A percentile compares a stretch with the other conserved stretches of the same genome.
phyloP scores from a whole-genome alignment of 2,888 invertebrate species.

The Drosophila stalkeri region DNA sequence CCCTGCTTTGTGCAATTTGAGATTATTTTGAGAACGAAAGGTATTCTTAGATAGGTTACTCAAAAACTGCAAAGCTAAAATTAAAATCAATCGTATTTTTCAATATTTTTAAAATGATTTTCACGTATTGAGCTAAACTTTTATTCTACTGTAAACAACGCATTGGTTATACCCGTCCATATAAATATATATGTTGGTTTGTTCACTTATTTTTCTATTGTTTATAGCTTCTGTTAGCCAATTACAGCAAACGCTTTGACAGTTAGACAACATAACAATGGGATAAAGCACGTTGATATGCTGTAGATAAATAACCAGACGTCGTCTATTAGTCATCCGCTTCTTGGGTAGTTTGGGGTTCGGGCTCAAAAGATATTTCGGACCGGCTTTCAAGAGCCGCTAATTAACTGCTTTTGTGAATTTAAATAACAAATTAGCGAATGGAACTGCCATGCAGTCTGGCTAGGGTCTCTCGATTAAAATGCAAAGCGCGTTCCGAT shows the following conservation, averaged over 20 bases:
- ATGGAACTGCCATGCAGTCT: constrained; percentile 71
- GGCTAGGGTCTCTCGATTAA: constrained; percentile 54
- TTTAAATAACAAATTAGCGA: constrained; percentile 71
- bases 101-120: too few relatives aligned
- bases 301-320: constrained; percentile 31
- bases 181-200: not conserved
- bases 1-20: too few relatives aligned
- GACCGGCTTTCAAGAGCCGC: constrained; percentile 37
- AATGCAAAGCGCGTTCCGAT: constrained; percentile 73
- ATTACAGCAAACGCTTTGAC: constrained; percentile 46
- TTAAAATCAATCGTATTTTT: too few relatives aligned
- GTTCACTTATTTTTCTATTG: constrained; percentile 16
- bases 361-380: constrained; percentile 4
- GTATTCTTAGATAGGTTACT: too few relatives aligned
- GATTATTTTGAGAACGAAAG: too few relatives aligned
- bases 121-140: too few relatives aligned
- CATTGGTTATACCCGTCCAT: not conserved
- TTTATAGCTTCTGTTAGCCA: constrained; percentile 37
- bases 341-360: constrained; percentile 5
- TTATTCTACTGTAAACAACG: not conserved
- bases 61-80: too few relatives aligned
- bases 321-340: constrained; percentile 35
- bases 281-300: constrained; percentile 22
- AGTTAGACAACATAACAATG: constrained; percentile 47
- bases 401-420: constrained; percentile 48